Evolutionary conservation across 1,140 invertebrate species (phyloP).

Genomic region (Euura lappo): DNA sequence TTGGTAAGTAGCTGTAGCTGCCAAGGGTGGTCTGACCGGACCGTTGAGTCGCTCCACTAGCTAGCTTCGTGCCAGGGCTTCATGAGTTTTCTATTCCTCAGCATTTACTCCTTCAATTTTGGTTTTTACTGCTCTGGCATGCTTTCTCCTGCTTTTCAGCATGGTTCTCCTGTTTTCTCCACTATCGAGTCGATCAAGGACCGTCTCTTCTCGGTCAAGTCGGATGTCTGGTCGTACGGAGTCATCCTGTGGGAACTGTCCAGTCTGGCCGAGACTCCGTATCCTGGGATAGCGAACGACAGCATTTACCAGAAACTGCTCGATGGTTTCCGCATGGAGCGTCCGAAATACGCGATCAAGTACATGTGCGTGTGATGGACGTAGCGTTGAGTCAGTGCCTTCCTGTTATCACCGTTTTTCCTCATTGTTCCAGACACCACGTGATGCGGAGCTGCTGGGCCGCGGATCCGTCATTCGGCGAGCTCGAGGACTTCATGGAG

Average conservation of each 20-base stretch:
- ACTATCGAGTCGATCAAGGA: conserved; percentile 83
- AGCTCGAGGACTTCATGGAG: conserved; percentile 77
- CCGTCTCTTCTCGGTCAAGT: conserved; percentile 83
- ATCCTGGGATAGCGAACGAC: conserved; percentile 80
- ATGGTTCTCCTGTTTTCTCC: too few species aligned
- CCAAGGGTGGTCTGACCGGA: too few species aligned
- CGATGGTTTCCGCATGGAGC: conserved; percentile 86
- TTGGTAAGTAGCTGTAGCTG: background rate
- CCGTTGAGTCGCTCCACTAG: too few species aligned
- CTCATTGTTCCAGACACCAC: conserved; percentile 68
- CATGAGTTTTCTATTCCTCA: too few species aligned
- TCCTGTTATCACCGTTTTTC: background rate
- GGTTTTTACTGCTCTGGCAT: too few species aligned
- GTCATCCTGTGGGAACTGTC: conserved; percentile 96
- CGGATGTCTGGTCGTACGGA: conserved; percentile 93
- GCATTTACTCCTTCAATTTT: too few species aligned
- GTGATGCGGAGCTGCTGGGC: conserved; percentile 89
- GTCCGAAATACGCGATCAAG: conserved; percentile 78
- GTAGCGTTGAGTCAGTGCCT: background rate
- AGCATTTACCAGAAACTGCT: conserved; percentile 76
- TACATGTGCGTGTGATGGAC: conserved; percentile 66
- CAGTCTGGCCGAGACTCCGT: conserved; percentile 86
- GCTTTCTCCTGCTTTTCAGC: too few species aligned
- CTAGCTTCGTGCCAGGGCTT: too few species aligned
- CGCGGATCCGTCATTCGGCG: conserved; percentile 78